Conservation (phyloP, 2,888 invertebrate species). For the Diarsia rubi region DNA sequence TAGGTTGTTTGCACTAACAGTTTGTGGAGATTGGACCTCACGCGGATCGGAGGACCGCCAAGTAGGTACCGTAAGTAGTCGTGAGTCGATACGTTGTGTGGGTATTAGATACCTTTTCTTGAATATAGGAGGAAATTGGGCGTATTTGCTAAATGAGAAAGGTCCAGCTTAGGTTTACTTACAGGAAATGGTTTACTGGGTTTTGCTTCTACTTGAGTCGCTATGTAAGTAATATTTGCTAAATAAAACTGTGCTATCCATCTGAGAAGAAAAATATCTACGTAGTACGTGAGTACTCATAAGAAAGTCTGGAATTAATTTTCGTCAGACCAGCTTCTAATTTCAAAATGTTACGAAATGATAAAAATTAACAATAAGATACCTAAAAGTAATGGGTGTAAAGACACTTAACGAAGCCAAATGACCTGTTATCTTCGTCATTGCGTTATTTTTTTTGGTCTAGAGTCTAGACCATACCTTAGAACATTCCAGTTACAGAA, state of each 20-base stretch:
- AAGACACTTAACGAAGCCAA: too few relatives aligned
- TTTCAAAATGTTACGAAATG: not conserved
- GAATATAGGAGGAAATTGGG: not conserved
- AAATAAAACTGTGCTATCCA: not conserved
- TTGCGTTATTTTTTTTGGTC: too few relatives aligned
- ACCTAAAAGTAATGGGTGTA: not conserved
- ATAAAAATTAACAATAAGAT: not conserved
- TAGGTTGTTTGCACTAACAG: slow-evolving; percentile 66
- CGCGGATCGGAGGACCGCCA: slow-evolving; percentile 35
- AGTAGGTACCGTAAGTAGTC: slow-evolving; percentile 41
- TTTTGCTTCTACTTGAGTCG: not conserved
- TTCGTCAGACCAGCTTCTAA: not conserved
- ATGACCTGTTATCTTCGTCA: too few relatives aligned
- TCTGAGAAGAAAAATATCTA: not conserved
- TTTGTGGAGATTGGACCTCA: slow-evolving; percentile 63
- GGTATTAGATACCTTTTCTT: slow-evolving; percentile 24
- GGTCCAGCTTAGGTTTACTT: slow-evolving; percentile 3
- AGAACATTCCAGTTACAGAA: too few relatives aligned
- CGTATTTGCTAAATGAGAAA: slow-evolving; percentile 18
- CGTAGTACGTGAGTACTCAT: not conserved
- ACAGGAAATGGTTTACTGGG: not conserved
- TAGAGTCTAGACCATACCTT: too few relatives aligned
- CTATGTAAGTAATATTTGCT: too few relatives aligned
- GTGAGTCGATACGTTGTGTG: slow-evolving; percentile 33
- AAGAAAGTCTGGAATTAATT: not conserved